Conservation (phyloP, 2,797 vertebrate genomes). For the Muscicapa comitata region DNA sequence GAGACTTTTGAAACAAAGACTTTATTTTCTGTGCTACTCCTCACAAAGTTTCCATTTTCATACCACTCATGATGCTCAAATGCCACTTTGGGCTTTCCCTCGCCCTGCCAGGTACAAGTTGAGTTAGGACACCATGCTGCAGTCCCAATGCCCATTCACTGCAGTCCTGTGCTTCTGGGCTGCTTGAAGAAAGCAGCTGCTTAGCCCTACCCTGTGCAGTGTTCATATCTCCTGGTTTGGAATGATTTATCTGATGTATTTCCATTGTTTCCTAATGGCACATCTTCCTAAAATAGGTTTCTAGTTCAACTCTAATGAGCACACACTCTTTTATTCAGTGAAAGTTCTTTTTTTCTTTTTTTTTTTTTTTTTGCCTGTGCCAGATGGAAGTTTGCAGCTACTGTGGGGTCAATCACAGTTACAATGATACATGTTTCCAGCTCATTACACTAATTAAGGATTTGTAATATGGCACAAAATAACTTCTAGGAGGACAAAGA, state of each 20-base stretch:
- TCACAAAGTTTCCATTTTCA: background rate
- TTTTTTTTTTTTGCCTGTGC: background rate
- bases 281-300: background rate
- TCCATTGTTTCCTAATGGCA: background rate
- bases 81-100: background rate
- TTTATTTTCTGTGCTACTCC: background rate
- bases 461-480: background rate
- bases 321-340: background rate
- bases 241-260: background rate
- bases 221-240: background rate
- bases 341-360: background rate
- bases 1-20: background rate
- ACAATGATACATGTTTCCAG: background rate
- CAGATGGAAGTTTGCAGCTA: background rate
- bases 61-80: background rate
- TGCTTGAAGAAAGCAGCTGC: background rate
- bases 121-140: background rate
- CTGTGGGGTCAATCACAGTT: background rate
- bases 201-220: background rate
- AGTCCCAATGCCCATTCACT: fast-evolving
- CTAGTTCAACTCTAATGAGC: background rate
- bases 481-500: background rate
- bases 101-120: background rate
- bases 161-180: background rate
- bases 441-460: background rate